Conservation (phyloP, 2,888 invertebrate species). For the Unio pictorum region DNA sequence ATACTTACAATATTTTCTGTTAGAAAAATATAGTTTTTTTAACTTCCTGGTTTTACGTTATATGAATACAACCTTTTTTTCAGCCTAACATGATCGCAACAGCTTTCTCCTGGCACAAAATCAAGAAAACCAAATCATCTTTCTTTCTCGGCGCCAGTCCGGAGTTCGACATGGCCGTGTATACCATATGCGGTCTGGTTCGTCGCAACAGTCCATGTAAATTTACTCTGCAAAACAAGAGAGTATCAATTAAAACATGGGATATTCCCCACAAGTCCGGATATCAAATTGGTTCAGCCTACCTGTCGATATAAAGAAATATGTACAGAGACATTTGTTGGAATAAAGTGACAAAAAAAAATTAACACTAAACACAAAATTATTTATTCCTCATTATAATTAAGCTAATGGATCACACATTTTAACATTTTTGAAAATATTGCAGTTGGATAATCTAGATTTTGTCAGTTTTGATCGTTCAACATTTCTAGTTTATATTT, state of each 20-base stretch:
- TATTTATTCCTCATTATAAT: too few species aligned
- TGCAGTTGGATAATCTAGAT: too few species aligned
- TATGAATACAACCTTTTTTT: constrained; percentile 9
- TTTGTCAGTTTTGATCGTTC: too few species aligned
- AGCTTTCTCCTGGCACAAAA: constrained; percentile 47
- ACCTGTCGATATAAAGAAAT: constrained; percentile 29
- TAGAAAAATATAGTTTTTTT: too few species aligned
- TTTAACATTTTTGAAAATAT: too few species aligned
- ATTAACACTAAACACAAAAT: too few species aligned
- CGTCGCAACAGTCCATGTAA: constrained; percentile 84
- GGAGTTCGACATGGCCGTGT: constrained; percentile 91
- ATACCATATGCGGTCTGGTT: constrained; percentile 87
- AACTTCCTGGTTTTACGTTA: too few species aligned
- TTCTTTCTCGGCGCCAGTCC: constrained; percentile 77
- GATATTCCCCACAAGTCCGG: constrained; percentile 45
- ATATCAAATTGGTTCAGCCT: constrained; percentile 47
- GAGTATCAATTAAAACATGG: constrained; percentile 81
- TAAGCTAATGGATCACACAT: too few species aligned
- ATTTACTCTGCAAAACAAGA: constrained; percentile 81
- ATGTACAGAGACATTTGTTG: too few species aligned
- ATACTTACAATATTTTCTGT: too few species aligned
- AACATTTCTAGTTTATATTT: too few species aligned
- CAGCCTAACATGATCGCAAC: constrained; percentile 45
- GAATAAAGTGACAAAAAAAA: too few species aligned
- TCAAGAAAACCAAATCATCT: constrained; percentile 45